Percentiles rank a stretch among this genome's conserved stretches.
Evolutionary conservation across 2,797 vertebrate genomes (phyloP).

Genomic region (Eupleurogrammus muticus): DNA sequence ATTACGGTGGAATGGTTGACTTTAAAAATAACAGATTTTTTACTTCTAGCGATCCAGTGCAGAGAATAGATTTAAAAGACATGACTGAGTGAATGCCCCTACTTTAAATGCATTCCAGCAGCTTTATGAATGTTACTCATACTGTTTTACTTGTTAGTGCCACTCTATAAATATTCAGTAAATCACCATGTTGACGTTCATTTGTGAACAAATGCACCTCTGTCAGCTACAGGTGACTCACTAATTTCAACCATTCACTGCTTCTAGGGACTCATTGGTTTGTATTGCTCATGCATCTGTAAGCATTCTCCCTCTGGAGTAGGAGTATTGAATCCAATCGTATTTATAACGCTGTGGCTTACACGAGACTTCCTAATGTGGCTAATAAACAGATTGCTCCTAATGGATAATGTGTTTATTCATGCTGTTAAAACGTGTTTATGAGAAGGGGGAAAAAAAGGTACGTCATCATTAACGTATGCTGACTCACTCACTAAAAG

Average conservation of each 20-base stretch:
- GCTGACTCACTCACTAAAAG: conserved; percentile 49
- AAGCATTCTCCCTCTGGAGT: background rate
- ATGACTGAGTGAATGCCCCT: background rate
- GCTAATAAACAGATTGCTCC: conserved; percentile 3
- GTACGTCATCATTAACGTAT: conserved; percentile 32
- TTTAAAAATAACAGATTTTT: conserved; percentile 4
- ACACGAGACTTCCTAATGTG: background rate
- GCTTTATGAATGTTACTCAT: background rate
- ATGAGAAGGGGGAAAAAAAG: background rate
- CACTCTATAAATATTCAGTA: conserved; percentile 10
- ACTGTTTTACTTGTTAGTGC: background rate
- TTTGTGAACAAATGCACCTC: conserved; percentile 16
- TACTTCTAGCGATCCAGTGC: conserved; percentile 2
- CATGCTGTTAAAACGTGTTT: conserved; percentile 35
- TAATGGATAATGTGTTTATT: conserved; percentile 8
- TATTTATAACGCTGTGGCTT: background rate
- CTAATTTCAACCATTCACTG: conserved; percentile 37
- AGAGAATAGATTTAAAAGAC: background rate
- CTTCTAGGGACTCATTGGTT: conserved; percentile 16
- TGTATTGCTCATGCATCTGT: conserved; percentile 11
- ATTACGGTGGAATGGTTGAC: background rate
- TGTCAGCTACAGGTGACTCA: conserved; percentile 47
- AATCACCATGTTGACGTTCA: conserved; percentile 24
- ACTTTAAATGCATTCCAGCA: conserved; percentile 3
- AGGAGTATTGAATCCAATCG: conserved; percentile 4